Evolutionary conservation across 2,113 vertebrate genomes (phyloP).

Genomic region (Oryctolagus cuniculus): DNA sequence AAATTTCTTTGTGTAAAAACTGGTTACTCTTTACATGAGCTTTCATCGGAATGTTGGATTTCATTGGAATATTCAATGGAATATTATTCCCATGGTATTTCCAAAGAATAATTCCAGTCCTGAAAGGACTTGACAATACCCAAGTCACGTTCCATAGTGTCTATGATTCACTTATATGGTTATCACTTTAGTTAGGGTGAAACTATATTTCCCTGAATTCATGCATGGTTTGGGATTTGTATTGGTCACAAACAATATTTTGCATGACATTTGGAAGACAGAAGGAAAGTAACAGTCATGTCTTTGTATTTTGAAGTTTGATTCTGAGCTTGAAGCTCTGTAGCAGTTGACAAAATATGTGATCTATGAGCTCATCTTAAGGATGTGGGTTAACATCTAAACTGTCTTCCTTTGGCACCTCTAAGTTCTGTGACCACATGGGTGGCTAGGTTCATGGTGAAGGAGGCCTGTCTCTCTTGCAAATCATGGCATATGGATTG

Average conservation of each 20-base stretch:
- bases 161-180: not conserved
- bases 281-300: not conserved
- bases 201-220: slow-evolving; percentile 31
- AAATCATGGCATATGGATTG: not conserved
- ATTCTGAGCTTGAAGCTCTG: not conserved
- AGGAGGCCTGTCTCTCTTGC: not conserved
- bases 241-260: not conserved
- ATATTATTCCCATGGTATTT: slow-evolving; percentile 45
- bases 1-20: slow-evolving; percentile 39
- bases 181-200: not conserved
- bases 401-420: not conserved
- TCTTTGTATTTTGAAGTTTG: not conserved
- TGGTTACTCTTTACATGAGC: not conserved
- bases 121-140: not conserved
- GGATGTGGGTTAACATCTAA: no score
- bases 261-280: not conserved
- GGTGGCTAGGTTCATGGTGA: not conserved
- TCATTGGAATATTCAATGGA: not conserved
- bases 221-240: not conserved
- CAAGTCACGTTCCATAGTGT: not conserved
- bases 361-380: not conserved
- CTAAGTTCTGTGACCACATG: not conserved
- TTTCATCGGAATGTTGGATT: slow-evolving; percentile 44
- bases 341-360: not conserved
- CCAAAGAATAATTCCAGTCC: slow-evolving; percentile 36